phyloP scores from a whole-genome alignment of 2,888 invertebrate genomes.

The Phaonia tiefii region DNA sequence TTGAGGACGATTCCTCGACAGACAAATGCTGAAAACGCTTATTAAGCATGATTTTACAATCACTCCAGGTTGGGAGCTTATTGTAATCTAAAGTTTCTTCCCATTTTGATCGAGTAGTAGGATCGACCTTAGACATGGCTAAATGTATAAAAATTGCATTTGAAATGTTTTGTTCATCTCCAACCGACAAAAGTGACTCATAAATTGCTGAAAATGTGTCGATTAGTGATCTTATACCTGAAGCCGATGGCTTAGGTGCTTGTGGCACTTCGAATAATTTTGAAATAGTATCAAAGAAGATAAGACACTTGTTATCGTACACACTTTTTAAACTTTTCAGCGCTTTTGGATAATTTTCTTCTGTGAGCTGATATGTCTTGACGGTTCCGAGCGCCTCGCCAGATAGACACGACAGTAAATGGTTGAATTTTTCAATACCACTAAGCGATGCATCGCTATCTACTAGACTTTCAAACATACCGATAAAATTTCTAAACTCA shows the following conservation, averaged over 20 bases:
- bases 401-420: slow-evolving; percentile 47
- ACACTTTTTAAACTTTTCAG: slow-evolving; percentile 43
- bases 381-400: slow-evolving; percentile 58
- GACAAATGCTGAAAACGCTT: slow-evolving; percentile 49
- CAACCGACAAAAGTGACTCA: slow-evolving; percentile 39
- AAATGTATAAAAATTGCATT: slow-evolving; percentile 50
- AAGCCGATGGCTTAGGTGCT: slow-evolving; percentile 14
- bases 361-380: slow-evolving; percentile 52
- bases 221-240: slow-evolving; percentile 32
- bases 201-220: slow-evolving; percentile 57
- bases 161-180: slow-evolving; percentile 44
- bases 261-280: slow-evolving; percentile 40
- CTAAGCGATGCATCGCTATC: slow-evolving; percentile 38
- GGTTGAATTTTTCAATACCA: slow-evolving; percentile 52
- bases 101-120: slow-evolving; percentile 48
- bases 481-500: slow-evolving; percentile 55
- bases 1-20: slow-evolving; percentile 25
- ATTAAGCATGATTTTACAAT: slow-evolving; percentile 43
- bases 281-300: slow-evolving; percentile 50
- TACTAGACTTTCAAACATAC: slow-evolving; percentile 46
- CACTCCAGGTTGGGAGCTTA: slow-evolving; percentile 52
- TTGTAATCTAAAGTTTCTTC: slow-evolving; percentile 54
- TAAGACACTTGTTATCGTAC: slow-evolving; percentile 57
- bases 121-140: slow-evolving; percentile 50
- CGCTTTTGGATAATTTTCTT: slow-evolving; percentile 56